A percentile compares a stretch with the other conserved stretches of the same genome.
phyloP scores from a whole-genome alignment of 2,113 vertebrate species.

The Electrona antarctica region DNA sequence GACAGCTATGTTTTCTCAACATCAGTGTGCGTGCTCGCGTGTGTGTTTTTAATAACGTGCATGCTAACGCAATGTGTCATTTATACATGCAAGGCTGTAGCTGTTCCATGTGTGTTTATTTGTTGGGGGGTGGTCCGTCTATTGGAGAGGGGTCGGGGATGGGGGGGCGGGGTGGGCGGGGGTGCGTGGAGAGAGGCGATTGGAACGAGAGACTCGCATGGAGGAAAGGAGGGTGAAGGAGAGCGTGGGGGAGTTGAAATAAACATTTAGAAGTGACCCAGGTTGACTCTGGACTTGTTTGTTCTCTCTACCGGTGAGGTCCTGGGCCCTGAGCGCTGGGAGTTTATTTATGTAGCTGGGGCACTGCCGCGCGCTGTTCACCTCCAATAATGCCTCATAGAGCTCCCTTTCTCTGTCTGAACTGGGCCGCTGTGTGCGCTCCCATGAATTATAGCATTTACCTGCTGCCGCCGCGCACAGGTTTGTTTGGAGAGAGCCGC shows the following conservation, averaged over 20 bases:
- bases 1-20: neutral
- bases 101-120: constrained; percentile 67
- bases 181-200: constrained; percentile 33
- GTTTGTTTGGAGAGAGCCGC: constrained; percentile 78
- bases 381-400: constrained; percentile 83
- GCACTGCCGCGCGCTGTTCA: constrained; percentile 78
- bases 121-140: constrained; percentile 65
- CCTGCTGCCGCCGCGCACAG: constrained; percentile 67
- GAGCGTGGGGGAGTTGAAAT: constrained; percentile 67
- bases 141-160: constrained; percentile 35
- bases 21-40: neutral
- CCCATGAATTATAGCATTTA: constrained; percentile 83
- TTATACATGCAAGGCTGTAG: constrained; percentile 37
- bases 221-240: constrained; percentile 47
- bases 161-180: constrained; percentile 57
- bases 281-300: constrained; percentile 84
- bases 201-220: constrained; percentile 47
- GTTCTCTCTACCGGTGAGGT: constrained; percentile 86
- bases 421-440: constrained; percentile 77
- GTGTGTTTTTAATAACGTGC: constrained; percentile 29
- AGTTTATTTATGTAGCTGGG: constrained; percentile 86
- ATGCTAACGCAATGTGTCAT: constrained; percentile 42
- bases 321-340: constrained; percentile 75
- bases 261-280: constrained; percentile 85
- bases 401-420: constrained; percentile 78